phyloP scores from a whole-genome alignment of 2,797 vertebrate species.

The Danio albolineatus region DNA sequence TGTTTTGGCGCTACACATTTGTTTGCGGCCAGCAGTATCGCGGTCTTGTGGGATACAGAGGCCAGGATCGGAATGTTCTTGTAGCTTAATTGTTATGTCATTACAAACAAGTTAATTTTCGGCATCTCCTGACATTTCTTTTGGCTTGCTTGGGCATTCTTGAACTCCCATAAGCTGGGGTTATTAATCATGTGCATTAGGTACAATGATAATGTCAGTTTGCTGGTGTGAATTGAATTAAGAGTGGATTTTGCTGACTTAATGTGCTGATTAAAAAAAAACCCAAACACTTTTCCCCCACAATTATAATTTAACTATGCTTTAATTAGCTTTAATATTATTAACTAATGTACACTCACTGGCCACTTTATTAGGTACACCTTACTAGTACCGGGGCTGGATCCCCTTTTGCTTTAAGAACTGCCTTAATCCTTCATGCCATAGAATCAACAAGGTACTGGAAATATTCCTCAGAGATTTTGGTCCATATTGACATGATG shows the following conservation, averaged over 20 bases:
- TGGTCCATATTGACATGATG: too few relatives aligned
- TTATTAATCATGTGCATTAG: slow-evolving; percentile 7
- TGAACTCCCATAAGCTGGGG: slow-evolving; percentile 2
- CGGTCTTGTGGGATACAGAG: slow-evolving; percentile 38
- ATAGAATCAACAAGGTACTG: too few relatives aligned
- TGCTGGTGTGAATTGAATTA: not conserved
- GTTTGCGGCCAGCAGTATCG: slow-evolving; percentile 39
- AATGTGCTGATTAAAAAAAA: not conserved
- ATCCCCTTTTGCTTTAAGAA: too few relatives aligned
- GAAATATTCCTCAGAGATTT: too few relatives aligned
- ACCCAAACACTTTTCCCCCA: not conserved
- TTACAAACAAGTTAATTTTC: slow-evolving; percentile 33
- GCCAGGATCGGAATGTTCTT: slow-evolving; percentile 48
- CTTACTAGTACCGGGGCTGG: too few relatives aligned
- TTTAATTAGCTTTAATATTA: too few relatives aligned
- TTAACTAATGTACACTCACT: too few relatives aligned
- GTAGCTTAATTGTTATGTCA: slow-evolving; percentile 25
- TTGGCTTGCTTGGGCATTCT: slow-evolving; percentile 6
- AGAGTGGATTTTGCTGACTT: not conserved
- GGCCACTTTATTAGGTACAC: too few relatives aligned
- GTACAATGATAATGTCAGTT: not conserved
- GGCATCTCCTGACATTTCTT: not conserved
- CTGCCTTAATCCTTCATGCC: too few relatives aligned
- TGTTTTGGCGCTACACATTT: slow-evolving; percentile 39
- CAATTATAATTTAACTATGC: too few relatives aligned